Evolutionary conservation across 1,140 invertebrate species (phyloP).

Genomic region (Calliphora vicina): DNA sequence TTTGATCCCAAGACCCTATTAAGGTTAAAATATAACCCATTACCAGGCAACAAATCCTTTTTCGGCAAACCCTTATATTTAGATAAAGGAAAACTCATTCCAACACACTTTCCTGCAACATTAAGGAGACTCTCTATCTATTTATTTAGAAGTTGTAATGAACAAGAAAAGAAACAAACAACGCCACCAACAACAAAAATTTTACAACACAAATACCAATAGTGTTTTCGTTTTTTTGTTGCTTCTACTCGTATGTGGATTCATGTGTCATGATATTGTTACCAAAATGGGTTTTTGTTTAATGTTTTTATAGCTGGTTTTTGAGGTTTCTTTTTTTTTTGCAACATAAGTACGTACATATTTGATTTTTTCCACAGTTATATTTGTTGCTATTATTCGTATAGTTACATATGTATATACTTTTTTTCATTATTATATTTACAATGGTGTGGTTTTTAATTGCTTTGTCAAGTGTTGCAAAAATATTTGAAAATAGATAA

Average conservation of each 20-base stretch:
- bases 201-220: too few relatives aligned
- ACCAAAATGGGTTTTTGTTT: not conserved
- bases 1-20: too few relatives aligned
- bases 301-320: not conserved
- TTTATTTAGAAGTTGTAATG: not conserved
- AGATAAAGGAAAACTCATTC: too few relatives aligned
- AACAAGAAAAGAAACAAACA: not conserved
- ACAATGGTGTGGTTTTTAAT: constrained; percentile 11
- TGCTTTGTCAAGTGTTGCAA: constrained; percentile 13
- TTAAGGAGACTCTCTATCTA: not conserved
- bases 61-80: too few relatives aligned
- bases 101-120: not conserved
- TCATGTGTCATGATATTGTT: not conserved
- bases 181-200: too few relatives aligned
- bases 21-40: too few relatives aligned
- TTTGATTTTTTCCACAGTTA: too few relatives aligned
- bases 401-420: too few relatives aligned
- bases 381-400: too few relatives aligned
- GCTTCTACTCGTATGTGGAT: too few relatives aligned
- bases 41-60: too few relatives aligned
- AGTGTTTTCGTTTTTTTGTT: not conserved
- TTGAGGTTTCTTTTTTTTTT: not conserved
- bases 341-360: not conserved
- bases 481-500: constrained; percentile 10
- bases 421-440: not conserved